Percentiles rank a stretch among this genome's conserved stretches.
These are phyloP conservation scores for Enteromius afrohamiltoni DNA, from an alignment of 2,797 vertebrate genomes.

Conservation along the genomic window DNA sequence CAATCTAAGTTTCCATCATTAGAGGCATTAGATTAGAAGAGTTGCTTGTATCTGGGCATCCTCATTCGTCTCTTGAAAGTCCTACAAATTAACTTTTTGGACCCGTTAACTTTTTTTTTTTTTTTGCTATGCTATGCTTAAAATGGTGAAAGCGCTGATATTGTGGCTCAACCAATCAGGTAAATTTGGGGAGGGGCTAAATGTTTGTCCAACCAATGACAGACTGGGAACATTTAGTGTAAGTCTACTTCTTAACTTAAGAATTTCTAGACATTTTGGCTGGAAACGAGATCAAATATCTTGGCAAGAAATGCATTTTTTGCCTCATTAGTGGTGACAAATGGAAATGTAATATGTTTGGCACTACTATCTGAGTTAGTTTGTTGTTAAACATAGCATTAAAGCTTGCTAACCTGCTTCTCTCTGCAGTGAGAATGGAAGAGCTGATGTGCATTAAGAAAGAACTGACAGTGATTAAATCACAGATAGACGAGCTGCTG, in stretches of 20 bases:
- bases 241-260: too few species aligned
- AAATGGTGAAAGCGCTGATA: neutral
- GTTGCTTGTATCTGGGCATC: slow-evolving; percentile 2
- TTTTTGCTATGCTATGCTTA: neutral
- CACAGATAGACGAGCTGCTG: slow-evolving; percentile 74
- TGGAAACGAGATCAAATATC: too few species aligned
- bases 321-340: neutral
- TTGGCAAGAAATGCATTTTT: too few species aligned
- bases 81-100: neutral
- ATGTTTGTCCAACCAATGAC: neutral
- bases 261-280: too few species aligned
- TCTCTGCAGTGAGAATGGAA: slow-evolving; percentile 69
- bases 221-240: too few species aligned
- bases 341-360: neutral
- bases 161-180: neutral
- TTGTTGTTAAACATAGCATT: neutral
- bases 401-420: neutral
- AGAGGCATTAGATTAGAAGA: slow-evolving; percentile 25
- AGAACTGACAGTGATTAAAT: slow-evolving; percentile 73
- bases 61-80: neutral
- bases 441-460: slow-evolving; percentile 72
- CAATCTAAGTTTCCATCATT: slow-evolving; percentile 23
- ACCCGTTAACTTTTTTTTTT: too few species aligned
- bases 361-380: neutral
- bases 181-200: neutral